These are phyloP conservation scores for Chiroxiphia lanceolata DNA, from an alignment of 2,797 vertebrate species.

Conservation along the genomic window DNA sequence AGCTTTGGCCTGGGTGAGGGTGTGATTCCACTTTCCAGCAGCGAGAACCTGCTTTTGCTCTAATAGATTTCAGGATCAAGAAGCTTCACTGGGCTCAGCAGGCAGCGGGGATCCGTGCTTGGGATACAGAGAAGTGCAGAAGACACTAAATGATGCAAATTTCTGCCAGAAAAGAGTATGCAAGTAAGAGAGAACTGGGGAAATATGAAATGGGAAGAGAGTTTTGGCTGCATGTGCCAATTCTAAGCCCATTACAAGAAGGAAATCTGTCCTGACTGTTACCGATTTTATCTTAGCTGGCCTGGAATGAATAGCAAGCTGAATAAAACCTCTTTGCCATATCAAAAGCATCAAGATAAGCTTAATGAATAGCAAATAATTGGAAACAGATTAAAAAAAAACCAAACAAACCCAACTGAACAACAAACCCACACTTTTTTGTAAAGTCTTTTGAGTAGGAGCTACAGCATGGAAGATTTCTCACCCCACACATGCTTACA, in stretches of 20 bases:
- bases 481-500: background rate
- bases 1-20: background rate
- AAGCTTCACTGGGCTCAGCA: background rate
- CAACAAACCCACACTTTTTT: background rate
- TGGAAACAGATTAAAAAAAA: background rate
- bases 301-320: background rate
- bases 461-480: background rate
- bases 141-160: background rate
- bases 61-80: background rate
- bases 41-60: background rate
- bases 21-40: background rate
- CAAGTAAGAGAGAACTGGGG: background rate
- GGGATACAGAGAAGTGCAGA: background rate
- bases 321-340: background rate
- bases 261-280: background rate
- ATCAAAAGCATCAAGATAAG: background rate
- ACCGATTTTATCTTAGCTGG: slow-evolving; percentile 4
- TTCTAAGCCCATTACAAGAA: background rate
- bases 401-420: background rate
- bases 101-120: background rate
- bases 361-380: background rate
- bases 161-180: background rate
- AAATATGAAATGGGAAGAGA: background rate
- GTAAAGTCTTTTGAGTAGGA: background rate
- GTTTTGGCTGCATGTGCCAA: background rate